Conservation (phyloP, 2,888 invertebrate species). For the Ichneumoninae sp. region DNA sequence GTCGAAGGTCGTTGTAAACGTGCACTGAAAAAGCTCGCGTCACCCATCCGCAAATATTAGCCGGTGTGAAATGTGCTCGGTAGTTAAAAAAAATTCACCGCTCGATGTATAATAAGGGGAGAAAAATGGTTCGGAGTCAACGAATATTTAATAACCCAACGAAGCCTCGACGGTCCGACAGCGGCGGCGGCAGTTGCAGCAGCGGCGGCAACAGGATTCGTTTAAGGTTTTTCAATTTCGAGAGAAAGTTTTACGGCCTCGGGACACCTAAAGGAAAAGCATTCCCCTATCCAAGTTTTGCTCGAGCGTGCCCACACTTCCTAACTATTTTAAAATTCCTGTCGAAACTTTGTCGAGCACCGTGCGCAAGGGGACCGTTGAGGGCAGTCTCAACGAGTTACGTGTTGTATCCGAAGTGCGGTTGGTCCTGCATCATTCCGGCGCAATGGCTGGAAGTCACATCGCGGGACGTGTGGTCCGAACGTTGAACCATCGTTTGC, state of each 20-base stretch:
- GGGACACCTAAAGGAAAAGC: slow-evolving; percentile 33
- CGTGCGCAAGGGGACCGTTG: not conserved
- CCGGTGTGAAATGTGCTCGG: not conserved
- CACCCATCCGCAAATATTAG: not conserved
- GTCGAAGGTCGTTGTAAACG: not conserved
- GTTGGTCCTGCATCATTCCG: slow-evolving; percentile 7
- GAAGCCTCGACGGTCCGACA: slow-evolving; percentile 17
- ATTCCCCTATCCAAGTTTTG: slow-evolving; percentile 27
- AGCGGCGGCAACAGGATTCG: slow-evolving; percentile 18
- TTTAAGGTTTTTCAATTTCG: slow-evolving; percentile 58
- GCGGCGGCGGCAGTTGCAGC: slow-evolving; percentile 1
- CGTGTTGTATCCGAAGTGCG: slow-evolving; percentile 3
- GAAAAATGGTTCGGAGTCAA: not conserved
- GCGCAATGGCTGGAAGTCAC: not conserved
- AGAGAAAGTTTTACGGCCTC: slow-evolving; percentile 51
- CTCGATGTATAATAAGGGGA: not conserved
- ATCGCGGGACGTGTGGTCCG: not conserved
- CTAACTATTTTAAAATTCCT: slow-evolving; percentile 56
- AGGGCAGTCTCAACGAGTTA: slow-evolving; percentile 10
- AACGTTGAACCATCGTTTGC: not conserved
- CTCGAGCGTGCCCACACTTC: slow-evolving; percentile 20
- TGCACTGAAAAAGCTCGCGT: not conserved
- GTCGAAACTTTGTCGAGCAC: slow-evolving; percentile 43
- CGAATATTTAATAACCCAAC: slow-evolving; percentile 42
- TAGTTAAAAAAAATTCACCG: not conserved